A percentile compares a stretch with the other conserved stretches of the same genome.
These are phyloP conservation scores for Lasius fuliginosus DNA, from an alignment of 2,888 invertebrate species.

Conservation along the genomic window DNA sequence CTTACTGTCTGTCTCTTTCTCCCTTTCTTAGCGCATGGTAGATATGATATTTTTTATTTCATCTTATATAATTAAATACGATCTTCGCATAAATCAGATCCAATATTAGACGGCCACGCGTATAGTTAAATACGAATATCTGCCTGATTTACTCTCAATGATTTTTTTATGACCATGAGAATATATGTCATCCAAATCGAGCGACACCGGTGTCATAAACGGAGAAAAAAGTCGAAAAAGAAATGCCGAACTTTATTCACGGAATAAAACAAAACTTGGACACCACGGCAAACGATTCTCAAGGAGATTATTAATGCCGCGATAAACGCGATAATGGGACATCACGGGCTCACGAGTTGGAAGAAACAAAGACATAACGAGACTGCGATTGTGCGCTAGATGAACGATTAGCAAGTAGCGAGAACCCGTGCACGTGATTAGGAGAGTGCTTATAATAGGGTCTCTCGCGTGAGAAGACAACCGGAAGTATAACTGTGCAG, in stretches of 20 bases:
- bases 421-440: conserved; percentile 1
- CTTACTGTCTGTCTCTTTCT: background rate
- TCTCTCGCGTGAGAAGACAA: conserved; percentile 10
- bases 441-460: background rate
- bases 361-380: conserved; percentile 71
- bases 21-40: background rate
- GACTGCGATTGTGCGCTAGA: conserved; percentile 56
- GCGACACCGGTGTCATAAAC: background rate
- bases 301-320: conserved; percentile 11
- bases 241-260: background rate
- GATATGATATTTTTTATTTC: background rate
- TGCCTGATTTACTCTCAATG: background rate
- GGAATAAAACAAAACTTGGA: conserved; percentile 34
- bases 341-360: background rate
- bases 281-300: background rate
- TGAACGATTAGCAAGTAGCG: conserved; percentile 37
- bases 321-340: conserved; percentile 28
- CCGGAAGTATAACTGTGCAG: conserved; percentile 48
- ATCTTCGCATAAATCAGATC: conserved; percentile 26
- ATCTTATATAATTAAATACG: conserved; percentile 11
- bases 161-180: background rate
- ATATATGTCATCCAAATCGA: conserved; percentile 14
- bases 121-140: conserved; percentile 15
- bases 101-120: background rate
- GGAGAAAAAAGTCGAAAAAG: background rate